Percentiles rank a stretch among this genome's conserved stretches.
These are phyloP conservation scores for Chanos chanos DNA, from an alignment of 2,797 vertebrate species.

Conservation along the genomic window DNA sequence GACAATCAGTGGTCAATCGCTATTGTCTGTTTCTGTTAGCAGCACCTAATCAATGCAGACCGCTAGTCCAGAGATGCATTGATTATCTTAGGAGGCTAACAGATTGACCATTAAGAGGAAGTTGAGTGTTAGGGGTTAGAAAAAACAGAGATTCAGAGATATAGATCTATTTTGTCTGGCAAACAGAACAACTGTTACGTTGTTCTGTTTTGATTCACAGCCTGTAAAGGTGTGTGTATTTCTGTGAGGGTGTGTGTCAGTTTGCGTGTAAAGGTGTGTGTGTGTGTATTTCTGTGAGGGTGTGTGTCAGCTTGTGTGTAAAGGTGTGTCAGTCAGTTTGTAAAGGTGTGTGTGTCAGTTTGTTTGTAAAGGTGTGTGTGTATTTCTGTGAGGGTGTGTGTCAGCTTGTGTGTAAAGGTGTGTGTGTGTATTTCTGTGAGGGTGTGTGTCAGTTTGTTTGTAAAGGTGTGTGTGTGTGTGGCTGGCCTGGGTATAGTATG, in stretches of 20 bases:
- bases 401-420: conserved; percentile 47
- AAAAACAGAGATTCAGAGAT: conserved; percentile 24
- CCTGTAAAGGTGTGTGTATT: conserved; percentile 11
- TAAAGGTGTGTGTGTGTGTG: conserved; percentile 39
- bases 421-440: conserved; percentile 18
- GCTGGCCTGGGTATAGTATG: conserved; percentile 52
- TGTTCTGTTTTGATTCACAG: conserved; percentile 30
- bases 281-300: conserved; percentile 15
- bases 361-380: conserved; percentile 52
- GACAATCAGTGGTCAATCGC: conserved; percentile 35
- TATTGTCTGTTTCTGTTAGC: conserved; percentile 15
- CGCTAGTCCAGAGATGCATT: conserved; percentile 31
- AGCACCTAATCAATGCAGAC: conserved; percentile 31
- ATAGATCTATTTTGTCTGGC: conserved; percentile 29
- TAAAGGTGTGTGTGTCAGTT: conserved; percentile 18
- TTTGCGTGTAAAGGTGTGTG: conserved; percentile 48
- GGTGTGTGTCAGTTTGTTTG: conserved; percentile 40
- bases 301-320: conserved; percentile 44
- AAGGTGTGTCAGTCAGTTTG: conserved; percentile 29
- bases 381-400: conserved; percentile 5
- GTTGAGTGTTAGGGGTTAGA: conserved; percentile 1
- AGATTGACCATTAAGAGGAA: conserved; percentile 18
- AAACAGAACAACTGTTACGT: conserved; percentile 1
- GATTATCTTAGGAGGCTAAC: conserved; percentile 29
- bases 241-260: conserved; percentile 11